Evolutionary conservation across 2,113 vertebrate species (phyloP).

Genomic region (Gymnarchus niloticus): DNA sequence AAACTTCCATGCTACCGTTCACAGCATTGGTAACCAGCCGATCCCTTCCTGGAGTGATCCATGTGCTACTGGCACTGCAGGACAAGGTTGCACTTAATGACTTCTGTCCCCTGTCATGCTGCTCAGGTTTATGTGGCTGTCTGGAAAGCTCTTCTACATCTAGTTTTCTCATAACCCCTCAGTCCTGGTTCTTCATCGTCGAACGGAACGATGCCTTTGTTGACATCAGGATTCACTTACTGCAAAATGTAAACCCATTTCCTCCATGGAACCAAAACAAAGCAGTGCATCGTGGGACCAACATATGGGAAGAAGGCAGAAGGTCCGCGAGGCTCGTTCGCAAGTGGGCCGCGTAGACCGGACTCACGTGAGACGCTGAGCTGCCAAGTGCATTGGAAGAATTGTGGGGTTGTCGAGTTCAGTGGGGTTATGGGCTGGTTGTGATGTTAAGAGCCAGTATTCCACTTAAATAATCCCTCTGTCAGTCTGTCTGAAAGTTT

Average conservation of each 20-base stretch:
- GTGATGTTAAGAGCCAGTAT: conserved; percentile 34
- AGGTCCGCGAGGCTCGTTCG: neutral
- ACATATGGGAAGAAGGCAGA: neutral
- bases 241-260: conserved; percentile 9
- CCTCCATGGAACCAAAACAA: conserved; percentile 6
- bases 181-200: neutral
- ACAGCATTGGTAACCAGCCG: neutral
- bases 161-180: neutral
- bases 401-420: conserved; percentile 30
- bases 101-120: neutral
- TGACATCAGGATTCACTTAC: conserved; percentile 16
- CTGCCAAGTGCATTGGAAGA: conserved; percentile 14
- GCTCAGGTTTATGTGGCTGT: neutral
- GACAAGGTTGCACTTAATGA: too few species aligned
- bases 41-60: neutral
- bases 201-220: neutral
- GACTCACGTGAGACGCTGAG: neutral
- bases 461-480: conserved; percentile 38
- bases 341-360: too few species aligned
- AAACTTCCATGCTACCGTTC: neutral
- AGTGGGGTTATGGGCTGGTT: conserved; percentile 23
- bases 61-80: neutral
- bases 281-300: neutral
- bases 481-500: neutral
- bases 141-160: neutral